Evolutionary conservation across 2,888 invertebrate species (phyloP).

Genomic region (Rhaphigaster nebulosa): DNA sequence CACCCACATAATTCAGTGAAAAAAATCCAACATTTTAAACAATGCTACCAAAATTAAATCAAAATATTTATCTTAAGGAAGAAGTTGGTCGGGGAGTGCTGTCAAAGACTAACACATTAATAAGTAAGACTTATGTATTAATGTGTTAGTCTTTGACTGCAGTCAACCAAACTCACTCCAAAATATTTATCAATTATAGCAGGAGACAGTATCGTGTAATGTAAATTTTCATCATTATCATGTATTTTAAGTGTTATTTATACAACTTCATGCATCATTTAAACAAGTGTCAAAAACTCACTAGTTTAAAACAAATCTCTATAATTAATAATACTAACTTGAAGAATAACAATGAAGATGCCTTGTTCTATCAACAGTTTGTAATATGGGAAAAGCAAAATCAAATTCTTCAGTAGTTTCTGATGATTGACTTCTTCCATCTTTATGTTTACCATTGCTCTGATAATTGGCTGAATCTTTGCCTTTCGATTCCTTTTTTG

Average conservation of each 20-base stretch:
- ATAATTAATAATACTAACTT: constrained; percentile 64
- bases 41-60: too few relatives aligned
- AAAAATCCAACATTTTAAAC: too few relatives aligned
- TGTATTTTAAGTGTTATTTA: background rate
- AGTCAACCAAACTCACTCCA: too few relatives aligned
- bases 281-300: background rate
- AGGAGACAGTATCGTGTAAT: too few relatives aligned
- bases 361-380: constrained; percentile 78
- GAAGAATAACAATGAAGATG: constrained; percentile 76
- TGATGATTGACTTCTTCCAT: constrained; percentile 62
- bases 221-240: background rate
- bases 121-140: too few relatives aligned
- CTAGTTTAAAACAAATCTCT: background rate
- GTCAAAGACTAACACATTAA: too few relatives aligned
- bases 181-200: too few relatives aligned
- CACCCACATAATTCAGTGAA: too few relatives aligned
- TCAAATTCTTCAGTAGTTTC: constrained; percentile 65
- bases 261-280: background rate
- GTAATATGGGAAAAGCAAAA: constrained; percentile 75
- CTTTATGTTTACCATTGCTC: constrained; percentile 62
- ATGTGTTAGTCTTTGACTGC: too few relatives aligned
- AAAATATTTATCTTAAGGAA: too few relatives aligned
- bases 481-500: constrained; percentile 60
- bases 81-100: too few relatives aligned
- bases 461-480: constrained; percentile 57